A percentile compares a stretch with the other conserved stretches of the same genome.
These are phyloP conservation scores for silkworm (Bombyx mori) DNA, from an alignment of 1,140 invertebrate genomes.

Conservation along the genomic window DNA sequence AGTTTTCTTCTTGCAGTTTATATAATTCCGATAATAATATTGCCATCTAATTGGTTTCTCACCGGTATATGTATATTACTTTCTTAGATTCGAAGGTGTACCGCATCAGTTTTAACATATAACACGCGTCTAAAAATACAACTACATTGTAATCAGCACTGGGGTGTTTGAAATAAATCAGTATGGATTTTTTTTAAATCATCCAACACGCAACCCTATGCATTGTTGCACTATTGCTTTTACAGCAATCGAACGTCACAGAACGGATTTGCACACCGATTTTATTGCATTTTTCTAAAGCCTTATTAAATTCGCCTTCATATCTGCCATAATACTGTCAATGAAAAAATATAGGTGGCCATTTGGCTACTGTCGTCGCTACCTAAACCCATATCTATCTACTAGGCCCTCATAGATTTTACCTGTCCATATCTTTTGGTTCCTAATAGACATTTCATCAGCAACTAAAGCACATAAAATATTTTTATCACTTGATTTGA, in stretches of 20 bases:
- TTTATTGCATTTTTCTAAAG: no score
- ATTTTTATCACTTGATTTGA: slow-evolving; percentile 13
- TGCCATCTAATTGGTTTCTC: slow-evolving; percentile 4
- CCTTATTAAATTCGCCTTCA: no score
- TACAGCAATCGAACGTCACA: no score
- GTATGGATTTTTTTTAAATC: no score
- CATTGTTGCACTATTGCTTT: no score
- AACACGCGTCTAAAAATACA: slow-evolving; percentile 15
- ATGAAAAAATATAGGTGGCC: no score
- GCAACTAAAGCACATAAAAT: slow-evolving; percentile 25
- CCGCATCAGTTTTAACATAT: slow-evolving; percentile 19
- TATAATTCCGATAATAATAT: neutral
- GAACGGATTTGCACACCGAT: no score
- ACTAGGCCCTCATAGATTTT: slow-evolving; percentile 8
- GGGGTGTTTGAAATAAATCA: no score
- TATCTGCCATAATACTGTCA: no score
- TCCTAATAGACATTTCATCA: slow-evolving; percentile 27
- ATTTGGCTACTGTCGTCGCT: no score
- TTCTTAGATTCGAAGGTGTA: slow-evolving; percentile 11
- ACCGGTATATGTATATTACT: neutral
- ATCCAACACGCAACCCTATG: no score
- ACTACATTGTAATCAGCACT: slow-evolving; percentile 3
- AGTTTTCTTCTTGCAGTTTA: slow-evolving; percentile 3
- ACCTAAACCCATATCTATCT: no score
- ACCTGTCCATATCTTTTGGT: slow-evolving; percentile 11